phyloP scores from a whole-genome alignment of 2,888 invertebrate species.

The Pristionchus maxplancki region DNA sequence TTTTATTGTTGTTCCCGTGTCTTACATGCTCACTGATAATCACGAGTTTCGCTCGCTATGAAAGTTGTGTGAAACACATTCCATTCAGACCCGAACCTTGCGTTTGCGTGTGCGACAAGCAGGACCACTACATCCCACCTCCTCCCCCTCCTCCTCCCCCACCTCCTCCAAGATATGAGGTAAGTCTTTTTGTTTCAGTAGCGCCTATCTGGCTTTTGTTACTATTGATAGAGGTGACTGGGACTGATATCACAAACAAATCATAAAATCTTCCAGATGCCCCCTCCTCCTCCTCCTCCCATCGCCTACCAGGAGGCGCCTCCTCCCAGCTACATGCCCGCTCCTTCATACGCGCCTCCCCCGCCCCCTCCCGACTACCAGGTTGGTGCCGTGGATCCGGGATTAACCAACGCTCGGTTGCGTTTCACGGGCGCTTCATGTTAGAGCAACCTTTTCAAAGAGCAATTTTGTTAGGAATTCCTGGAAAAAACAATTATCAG shows the following conservation, averaged over 20 bases:
- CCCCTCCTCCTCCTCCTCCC: slow-evolving; percentile 3
- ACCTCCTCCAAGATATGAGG: neutral
- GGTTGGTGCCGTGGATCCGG: neutral
- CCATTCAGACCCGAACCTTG: neutral
- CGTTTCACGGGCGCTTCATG: neutral
- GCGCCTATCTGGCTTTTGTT: too few relatives aligned
- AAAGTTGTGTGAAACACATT: neutral
- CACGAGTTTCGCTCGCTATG: neutral
- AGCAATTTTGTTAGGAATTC: neutral
- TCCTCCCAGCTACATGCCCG: slow-evolving; percentile 34
- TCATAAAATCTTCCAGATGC: neutral
- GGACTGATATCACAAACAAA: neutral
- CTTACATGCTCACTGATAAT: neutral
- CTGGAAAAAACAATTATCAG: neutral
- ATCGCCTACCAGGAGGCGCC: slow-evolving; percentile 25
- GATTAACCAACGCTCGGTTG: neutral
- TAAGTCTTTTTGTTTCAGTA: neutral
- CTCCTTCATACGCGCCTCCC: neutral
- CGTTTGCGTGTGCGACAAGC: slow-evolving; percentile 46
- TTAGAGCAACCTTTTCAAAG: neutral
- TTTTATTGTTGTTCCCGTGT: neutral
- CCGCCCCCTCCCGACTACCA: slow-evolving; percentile 28
- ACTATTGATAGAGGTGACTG: too few relatives aligned
- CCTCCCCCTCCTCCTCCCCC: slow-evolving; percentile 41
- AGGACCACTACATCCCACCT: neutral